Base-by-base conservation (phyloP, 2,888 invertebrate genomes). In the Ernsta delagoae region DNA sequence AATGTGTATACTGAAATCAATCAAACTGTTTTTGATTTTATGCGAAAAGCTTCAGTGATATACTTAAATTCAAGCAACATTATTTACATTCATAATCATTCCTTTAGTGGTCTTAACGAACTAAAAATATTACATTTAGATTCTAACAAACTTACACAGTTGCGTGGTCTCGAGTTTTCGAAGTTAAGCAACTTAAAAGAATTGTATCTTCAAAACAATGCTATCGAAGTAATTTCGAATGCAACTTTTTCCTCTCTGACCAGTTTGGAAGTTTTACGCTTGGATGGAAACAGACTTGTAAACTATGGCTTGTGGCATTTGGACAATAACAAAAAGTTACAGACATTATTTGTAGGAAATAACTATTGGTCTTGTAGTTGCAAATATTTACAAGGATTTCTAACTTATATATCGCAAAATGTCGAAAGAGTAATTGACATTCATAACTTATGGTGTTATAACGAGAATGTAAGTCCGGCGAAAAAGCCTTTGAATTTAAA, bases 351-450 rank as follows among this genome's bases (percentile, higher is more conserved):
- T 39, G 94, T 98, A 72, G 96, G 97, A 54, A 95, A 95, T 78
- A 98, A 98, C 85, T 95, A 95, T 69, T 98, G 98, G 98, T 96
- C 97, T 6, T 98, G 98, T 81, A 96, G 97, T 70, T 98, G 98
- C 91, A 96, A 97, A 90, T 98, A 97, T 92, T 94, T 98, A 77
- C 96, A 97, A 87, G 96, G 96, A 72, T 94, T 98, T 76, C 95
- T 97, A 59, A 95, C 96, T 74, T 98, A 97, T 94, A 96, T 97
- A 57, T 95, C 96, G 53, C 97, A 97, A 81, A 97, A 97, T 83
- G 95, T 96, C 57, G 95, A 96, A 78, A 96, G 96, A 87, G 95
- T 97, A 73, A 90, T 96, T 62, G 97, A 97, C 81, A 93, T 96
- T 70, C 92, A 94, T 77, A 96, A 96, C 77, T 95, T 97, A 79